These are phyloP conservation scores for Cheilinus undulatus DNA, from an alignment of 2,113 vertebrate species.

Conservation along the genomic window DNA sequence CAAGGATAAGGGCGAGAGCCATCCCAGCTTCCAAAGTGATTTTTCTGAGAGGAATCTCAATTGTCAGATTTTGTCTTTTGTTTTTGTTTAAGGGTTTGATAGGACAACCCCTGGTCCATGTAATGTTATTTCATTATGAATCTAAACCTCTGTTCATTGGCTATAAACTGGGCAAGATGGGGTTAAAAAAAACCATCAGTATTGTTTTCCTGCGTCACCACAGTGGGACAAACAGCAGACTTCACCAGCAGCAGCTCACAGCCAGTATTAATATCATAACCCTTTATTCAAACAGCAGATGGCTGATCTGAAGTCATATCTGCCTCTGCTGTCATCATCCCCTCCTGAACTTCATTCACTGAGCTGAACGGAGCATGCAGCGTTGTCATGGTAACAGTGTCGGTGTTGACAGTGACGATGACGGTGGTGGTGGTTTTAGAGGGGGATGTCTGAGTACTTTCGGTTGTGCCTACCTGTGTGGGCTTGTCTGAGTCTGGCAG, in stretches of 20 bases:
- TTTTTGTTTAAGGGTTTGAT: no score
- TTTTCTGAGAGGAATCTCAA: no score
- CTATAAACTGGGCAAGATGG: no score
- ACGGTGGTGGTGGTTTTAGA: slow-evolving; percentile 4
- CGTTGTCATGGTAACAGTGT: slow-evolving; percentile 55
- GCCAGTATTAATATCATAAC: background rate
- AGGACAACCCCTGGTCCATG: no score
- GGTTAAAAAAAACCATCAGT: background rate
- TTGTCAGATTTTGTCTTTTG: no score
- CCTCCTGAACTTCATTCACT: slow-evolving; percentile 29
- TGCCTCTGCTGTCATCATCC: slow-evolving; percentile 38
- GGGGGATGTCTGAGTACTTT: slow-evolving; percentile 19
- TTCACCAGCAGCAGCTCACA: slow-evolving; percentile 3
- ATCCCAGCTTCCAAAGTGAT: no score
- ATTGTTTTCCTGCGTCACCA: background rate
- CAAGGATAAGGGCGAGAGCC: no score
- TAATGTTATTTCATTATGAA: background rate
- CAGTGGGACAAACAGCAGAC: background rate
- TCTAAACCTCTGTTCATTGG: background rate
- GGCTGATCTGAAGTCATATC: slow-evolving; percentile 31
- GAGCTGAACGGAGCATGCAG: slow-evolving; percentile 8
- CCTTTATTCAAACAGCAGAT: slow-evolving; percentile 53
- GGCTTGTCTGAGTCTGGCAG: slow-evolving; percentile 43
- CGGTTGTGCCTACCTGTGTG: slow-evolving; percentile 42
- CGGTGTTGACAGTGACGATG: slow-evolving; percentile 48